A percentile compares a stretch with the other conserved stretches of the same genome.
Conservation (phyloP, 2,888 invertebrate genomes). For the Mesodorylaimus sp. region DNA sequence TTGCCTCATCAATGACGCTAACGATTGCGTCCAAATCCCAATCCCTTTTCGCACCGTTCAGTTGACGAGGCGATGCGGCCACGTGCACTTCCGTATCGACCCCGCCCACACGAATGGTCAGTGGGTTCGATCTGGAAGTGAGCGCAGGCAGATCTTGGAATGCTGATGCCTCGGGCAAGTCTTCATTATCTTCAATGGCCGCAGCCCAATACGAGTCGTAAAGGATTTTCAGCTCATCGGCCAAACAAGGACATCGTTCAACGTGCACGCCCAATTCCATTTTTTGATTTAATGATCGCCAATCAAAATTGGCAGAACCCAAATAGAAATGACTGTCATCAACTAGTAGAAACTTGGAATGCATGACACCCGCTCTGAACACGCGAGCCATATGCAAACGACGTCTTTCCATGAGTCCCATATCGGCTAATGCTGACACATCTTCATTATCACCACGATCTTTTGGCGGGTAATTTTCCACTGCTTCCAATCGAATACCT, state of each 20-base stretch:
- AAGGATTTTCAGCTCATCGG: constrained; percentile 62
- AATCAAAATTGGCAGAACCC: constrained; percentile 90
- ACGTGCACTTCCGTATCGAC: neutral
- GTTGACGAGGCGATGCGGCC: constrained; percentile 61
- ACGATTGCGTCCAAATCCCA: constrained; percentile 67
- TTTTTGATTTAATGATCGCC: constrained; percentile 72
- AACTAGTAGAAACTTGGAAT: constrained; percentile 82
- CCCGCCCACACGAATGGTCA: neutral
- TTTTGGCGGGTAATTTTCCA: constrained; percentile 27
- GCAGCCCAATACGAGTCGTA: constrained; percentile 71
- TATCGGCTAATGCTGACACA: constrained; percentile 17
- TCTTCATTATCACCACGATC: constrained; percentile 28
- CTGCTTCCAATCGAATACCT: constrained; percentile 21
- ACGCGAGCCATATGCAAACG: constrained; percentile 8
- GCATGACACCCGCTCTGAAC: constrained; percentile 50
- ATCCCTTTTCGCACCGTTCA: constrained; percentile 61
- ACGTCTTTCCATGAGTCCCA: constrained; percentile 11
- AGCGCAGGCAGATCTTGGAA: constrained; percentile 7
- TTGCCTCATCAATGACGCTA: constrained; percentile 56
- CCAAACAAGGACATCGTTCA: constrained; percentile 62
- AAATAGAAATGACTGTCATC: constrained; percentile 73
- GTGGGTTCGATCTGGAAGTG: neutral
- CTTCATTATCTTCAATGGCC: constrained; percentile 11
- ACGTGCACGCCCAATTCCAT: constrained; percentile 63
- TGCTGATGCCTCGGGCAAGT: neutral